phyloP scores from a whole-genome alignment of 2,797 vertebrate genomes.

The Florisuga fusca region DNA sequence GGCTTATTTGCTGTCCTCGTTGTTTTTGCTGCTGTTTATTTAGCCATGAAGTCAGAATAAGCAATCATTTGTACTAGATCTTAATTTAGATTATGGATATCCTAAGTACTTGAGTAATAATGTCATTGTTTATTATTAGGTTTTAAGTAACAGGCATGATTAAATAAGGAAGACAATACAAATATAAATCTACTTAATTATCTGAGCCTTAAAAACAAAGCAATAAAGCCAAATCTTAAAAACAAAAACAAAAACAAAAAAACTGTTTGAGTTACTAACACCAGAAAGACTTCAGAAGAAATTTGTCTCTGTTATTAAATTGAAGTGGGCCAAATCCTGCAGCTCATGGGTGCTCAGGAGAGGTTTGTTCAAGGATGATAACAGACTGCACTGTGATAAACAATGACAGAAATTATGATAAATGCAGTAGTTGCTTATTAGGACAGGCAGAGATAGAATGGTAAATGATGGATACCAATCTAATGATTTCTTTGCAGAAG shows the following conservation, averaged over 20 bases:
- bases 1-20: not conserved
- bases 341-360: not conserved
- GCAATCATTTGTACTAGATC: not conserved
- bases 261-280: not conserved
- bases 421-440: not conserved
- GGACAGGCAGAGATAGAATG: not conserved
- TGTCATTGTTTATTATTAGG: not conserved
- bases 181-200: not conserved
- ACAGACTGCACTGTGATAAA: not conserved
- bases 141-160: constrained; percentile 7
- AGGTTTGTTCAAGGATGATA: not conserved
- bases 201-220: not conserved
- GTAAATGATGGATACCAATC: not conserved
- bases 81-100: not conserved
- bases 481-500: not conserved
- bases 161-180: not conserved
- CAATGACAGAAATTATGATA: not conserved
- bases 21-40: constrained; percentile 8
- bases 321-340: not conserved
- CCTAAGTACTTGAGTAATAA: not conserved
- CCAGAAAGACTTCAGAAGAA: not conserved
- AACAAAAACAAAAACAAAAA: not conserved
- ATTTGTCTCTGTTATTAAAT: not conserved
- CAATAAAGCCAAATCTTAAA: not conserved
- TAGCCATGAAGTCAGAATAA: not conserved